phyloP scores from a whole-genome alignment of 2,797 vertebrate species.

The Acanthopagrus latus region DNA sequence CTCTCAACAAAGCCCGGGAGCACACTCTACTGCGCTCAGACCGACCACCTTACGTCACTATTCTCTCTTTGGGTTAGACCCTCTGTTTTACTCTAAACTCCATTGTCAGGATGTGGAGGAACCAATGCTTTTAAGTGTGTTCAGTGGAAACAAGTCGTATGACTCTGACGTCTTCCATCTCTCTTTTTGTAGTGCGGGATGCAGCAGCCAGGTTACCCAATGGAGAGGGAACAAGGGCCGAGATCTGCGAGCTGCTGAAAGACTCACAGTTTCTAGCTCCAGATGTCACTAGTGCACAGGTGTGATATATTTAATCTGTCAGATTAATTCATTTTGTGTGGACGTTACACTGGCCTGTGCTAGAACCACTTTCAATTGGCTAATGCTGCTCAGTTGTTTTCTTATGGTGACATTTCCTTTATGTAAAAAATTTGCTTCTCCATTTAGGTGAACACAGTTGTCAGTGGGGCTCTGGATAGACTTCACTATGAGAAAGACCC shows the following conservation, averaged over 20 bases:
- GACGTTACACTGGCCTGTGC: neutral
- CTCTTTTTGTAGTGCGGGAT: constrained; percentile 89
- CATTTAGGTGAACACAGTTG: constrained; percentile 95
- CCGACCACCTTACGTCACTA: constrained; percentile 97
- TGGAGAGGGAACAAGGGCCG: constrained; percentile 96
- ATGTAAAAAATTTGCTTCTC: constrained; percentile 3
- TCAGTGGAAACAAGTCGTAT: neutral
- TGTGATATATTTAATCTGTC: constrained; percentile 55
- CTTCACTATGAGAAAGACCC: constrained; percentile 99
- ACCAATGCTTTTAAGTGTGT: neutral
- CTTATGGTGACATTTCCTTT: neutral
- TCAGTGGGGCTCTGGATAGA: constrained; percentile 96
- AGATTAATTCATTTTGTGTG: neutral
- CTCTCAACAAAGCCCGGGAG: constrained; percentile 98
- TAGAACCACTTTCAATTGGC: neutral
- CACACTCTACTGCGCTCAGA: constrained; percentile 97
- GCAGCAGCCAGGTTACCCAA: constrained; percentile 97
- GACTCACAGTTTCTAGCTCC: constrained; percentile 98
- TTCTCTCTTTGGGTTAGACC: constrained; percentile 94
- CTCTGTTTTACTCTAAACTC: neutral
- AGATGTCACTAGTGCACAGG: constrained; percentile 98
- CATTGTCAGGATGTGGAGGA: neutral
- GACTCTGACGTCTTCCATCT: neutral
- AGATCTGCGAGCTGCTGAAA: constrained; percentile 97
- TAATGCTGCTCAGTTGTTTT: neutral